phyloP scores from a whole-genome alignment of 2,888 invertebrate species.

The Geophilus truncorum region DNA sequence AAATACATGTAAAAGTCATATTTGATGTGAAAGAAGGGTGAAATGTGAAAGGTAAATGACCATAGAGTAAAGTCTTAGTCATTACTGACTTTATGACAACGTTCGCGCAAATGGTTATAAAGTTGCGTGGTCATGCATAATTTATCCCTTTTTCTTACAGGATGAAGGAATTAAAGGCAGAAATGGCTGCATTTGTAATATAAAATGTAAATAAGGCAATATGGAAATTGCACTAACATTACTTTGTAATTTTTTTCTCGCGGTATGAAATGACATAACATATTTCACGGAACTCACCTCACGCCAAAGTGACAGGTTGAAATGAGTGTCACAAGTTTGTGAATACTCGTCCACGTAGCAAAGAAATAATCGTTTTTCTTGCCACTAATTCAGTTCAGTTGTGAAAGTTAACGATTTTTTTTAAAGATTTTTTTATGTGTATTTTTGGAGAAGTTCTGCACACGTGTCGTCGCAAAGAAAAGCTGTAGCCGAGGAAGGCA shows the following conservation, averaged over 20 bases:
- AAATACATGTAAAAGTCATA: background rate
- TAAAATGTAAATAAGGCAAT: slow-evolving; percentile 6
- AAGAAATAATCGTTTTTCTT: background rate
- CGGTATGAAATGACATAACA: background rate
- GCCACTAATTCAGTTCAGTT: background rate
- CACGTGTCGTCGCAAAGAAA: background rate
- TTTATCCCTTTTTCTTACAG: background rate
- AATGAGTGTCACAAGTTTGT: background rate
- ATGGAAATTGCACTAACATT: background rate
- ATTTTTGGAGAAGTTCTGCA: background rate
- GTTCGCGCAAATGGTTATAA: slow-evolving; percentile 3
- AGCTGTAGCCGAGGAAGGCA: slow-evolving; percentile 14
- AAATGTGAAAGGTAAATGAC: background rate
- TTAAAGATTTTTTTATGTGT: background rate
- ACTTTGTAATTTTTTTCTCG: background rate
- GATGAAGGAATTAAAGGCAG: background rate
- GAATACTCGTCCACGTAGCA: background rate
- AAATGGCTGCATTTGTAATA: background rate
- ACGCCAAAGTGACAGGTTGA: background rate
- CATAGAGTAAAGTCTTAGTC: background rate
- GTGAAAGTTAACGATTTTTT: background rate
- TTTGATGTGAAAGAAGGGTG: background rate
- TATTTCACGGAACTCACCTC: background rate
- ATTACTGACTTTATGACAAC: background rate
- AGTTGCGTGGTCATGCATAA: background rate